A percentile compares a stretch with the other conserved stretches of the same genome.
These are phyloP conservation scores for Tympanoctomys barrerae DNA, from an alignment of 2,797 vertebrate genomes.

Conservation along the genomic window DNA sequence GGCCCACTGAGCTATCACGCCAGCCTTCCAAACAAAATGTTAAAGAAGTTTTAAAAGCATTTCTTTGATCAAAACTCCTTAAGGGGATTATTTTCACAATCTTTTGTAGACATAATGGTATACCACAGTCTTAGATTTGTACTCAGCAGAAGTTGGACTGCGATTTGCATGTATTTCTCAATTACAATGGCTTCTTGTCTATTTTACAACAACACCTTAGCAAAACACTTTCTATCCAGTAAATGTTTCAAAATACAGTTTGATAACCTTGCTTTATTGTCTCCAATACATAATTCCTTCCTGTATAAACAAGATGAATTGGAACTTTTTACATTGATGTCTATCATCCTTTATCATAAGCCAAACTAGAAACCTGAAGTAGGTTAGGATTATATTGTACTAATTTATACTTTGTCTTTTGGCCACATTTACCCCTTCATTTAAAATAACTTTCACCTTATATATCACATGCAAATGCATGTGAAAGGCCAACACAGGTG, in stretches of 20 bases:
- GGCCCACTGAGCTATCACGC: too few relatives aligned
- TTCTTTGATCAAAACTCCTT: background rate
- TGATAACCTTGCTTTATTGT: background rate
- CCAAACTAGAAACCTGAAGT: background rate
- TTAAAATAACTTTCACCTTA: background rate
- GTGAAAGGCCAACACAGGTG: background rate
- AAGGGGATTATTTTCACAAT: background rate
- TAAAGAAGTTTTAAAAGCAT: background rate
- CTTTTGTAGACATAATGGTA: background rate
- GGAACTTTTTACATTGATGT: background rate
- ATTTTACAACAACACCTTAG: background rate
- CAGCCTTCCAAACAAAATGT: background rate
- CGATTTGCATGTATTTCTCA: background rate
- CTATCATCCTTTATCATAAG: background rate
- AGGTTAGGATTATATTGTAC: background rate
- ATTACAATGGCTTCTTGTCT: background rate
- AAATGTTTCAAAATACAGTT: background rate
- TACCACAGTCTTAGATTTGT: background rate
- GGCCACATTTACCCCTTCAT: background rate
- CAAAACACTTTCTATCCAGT: background rate
- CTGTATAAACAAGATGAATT: background rate
- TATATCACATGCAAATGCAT: background rate
- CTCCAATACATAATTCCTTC: background rate
- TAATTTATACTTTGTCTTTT: background rate
- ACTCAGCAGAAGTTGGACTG: background rate